Evolutionary conservation across 2,797 vertebrate species (phyloP), one percentile per base, ranked within the genome.

Genomic region (Hyperoplus immaculatus): DNA sequence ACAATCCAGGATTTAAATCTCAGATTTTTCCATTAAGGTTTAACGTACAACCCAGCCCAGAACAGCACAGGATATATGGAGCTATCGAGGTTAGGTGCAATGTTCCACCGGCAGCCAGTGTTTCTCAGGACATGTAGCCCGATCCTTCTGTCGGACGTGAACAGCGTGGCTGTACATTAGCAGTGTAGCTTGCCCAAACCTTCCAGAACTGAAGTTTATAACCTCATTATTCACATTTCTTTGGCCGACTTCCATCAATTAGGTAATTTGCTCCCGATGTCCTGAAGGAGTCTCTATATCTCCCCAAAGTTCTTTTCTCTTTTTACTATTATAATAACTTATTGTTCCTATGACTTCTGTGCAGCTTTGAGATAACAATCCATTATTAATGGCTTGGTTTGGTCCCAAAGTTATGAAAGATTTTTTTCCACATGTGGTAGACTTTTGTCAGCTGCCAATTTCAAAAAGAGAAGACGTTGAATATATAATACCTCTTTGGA

Each of bases 1-100:
- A 82, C 81, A 88, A 90, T 90, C 86, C 83, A 89, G 87, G 84
- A 88, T 80, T 91, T 92, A 90, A 92, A 93, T 91, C 84, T 88
- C 87, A 68, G 47, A 78, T 89, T 94, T 88, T 94, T 94, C 92
- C 92, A 90, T 90, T 91, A 88, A 88, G 80, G 83, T 29, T 29
- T 29, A 29, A 29, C 29, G 68, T 82, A 85, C 80, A 87, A 86
- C 74, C 82, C 66, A 82, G 82, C 82, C 76, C 82, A 86, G 80
- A 90, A 73, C 81, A 88, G 85, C 76, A 82, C 75, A 86, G 77
- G 77, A 89, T 84, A 87, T 84, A 81, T 87, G 85, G 78, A 87
- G 69, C 77, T 81, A 84, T 77, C 61, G 54, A 87, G 72, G 80
- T 85, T 83, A 84, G 89, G 85, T 89, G 83, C 80, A 85, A 66